Conservation (phyloP, 2,797 vertebrate genomes). For the Periparus ater region DNA sequence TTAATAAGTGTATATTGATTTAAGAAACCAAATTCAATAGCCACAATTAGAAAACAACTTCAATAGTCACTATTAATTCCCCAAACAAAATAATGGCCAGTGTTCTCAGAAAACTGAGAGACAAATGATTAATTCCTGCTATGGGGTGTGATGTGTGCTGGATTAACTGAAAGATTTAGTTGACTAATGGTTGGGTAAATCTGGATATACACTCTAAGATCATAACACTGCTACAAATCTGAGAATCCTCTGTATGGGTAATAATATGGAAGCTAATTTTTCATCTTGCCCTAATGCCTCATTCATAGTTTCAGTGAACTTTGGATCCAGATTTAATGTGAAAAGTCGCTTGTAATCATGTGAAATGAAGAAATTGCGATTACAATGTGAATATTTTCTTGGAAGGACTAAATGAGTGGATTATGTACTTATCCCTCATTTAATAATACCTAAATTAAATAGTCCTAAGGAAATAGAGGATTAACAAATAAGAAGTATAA, state of each 20-base stretch:
- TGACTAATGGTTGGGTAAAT: not conserved
- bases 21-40: not conserved
- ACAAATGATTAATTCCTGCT: not conserved
- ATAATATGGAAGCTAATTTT: constrained; percentile 34
- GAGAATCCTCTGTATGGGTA: not conserved
- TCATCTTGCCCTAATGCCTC: not conserved
- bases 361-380: constrained; percentile 18
- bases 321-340: constrained; percentile 14
- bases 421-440: constrained; percentile 63
- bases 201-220: not conserved
- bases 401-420: constrained; percentile 53
- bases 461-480: constrained; percentile 53
- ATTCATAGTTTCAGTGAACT: constrained; percentile 25
- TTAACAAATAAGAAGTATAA: constrained; percentile 63
- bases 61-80: not conserved
- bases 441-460: constrained; percentile 56
- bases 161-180: constrained; percentile 10
- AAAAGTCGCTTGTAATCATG: constrained; percentile 8
- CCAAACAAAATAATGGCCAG: not conserved
- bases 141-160: not conserved
- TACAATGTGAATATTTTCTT: constrained; percentile 45
- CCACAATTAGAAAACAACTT: not conserved
- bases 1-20: not conserved
- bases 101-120: not conserved
- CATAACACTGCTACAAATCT: not conserved